A percentile compares a stretch with the other conserved stretches of the same genome.
These are phyloP conservation scores for Aurelia aurita DNA, from an alignment of 30 jellyfish, hydroid and myxozoan genomes.

Conservation along the genomic window DNA sequence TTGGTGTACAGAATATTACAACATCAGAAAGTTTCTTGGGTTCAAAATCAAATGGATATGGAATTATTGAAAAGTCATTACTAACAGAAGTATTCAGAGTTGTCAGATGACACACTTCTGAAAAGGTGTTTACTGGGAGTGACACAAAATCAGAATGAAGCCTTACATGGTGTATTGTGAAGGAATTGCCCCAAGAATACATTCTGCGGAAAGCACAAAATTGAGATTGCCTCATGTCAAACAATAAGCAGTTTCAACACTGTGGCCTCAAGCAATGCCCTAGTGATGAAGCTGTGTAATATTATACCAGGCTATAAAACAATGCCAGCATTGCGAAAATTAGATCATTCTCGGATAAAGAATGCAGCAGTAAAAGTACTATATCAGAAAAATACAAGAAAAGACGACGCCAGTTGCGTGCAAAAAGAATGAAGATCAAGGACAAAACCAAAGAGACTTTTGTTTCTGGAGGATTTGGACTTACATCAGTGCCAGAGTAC, in stretches of 20 bases:
- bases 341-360: conserved; percentile 13
- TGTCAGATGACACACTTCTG: too few relatives aligned
- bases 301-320: neutral
- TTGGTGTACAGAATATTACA: too few relatives aligned
- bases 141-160: too few relatives aligned
- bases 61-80: too few relatives aligned
- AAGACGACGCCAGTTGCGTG: conserved; percentile 32
- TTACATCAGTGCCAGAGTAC: too few relatives aligned
- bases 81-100: too few relatives aligned
- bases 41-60: too few relatives aligned
- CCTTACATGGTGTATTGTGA: conserved; percentile 53
- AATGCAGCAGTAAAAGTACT: conserved; percentile 28
- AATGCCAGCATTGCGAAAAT: neutral
- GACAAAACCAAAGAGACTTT: too few relatives aligned
- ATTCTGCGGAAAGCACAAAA: conserved; percentile 20
- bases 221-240: conserved; percentile 7
- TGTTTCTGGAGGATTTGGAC: too few relatives aligned
- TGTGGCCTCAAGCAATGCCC: conserved; percentile 3
- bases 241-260: neutral
- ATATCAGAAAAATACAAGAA: conserved; percentile 1
- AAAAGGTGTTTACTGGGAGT: too few relatives aligned
- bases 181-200: conserved; percentile 39
- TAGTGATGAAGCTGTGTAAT: neutral
- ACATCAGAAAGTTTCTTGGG: too few relatives aligned
- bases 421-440: neutral